phyloP scores from a whole-genome alignment of 1,140 invertebrate genomes.

The Lethocerus indicus region DNA sequence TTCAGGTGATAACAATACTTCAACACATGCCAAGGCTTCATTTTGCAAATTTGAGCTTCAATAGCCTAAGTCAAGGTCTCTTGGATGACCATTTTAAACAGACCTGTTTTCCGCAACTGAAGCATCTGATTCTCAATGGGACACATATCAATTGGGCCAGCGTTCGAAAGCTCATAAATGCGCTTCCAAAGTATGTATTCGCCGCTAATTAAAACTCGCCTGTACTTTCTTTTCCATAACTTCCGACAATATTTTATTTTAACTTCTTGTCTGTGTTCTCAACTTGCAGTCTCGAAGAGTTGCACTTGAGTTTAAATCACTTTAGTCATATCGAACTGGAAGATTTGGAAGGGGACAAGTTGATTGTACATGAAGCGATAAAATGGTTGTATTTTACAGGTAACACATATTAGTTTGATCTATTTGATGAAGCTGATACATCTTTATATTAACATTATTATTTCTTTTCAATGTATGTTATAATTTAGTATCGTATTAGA shows the following conservation, averaged over 20 bases:
- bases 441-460: neutral
- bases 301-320: slow-evolving; percentile 78
- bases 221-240: no score
- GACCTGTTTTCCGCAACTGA: slow-evolving; percentile 17
- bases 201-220: no score
- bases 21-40: slow-evolving; percentile 70
- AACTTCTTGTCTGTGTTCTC: neutral
- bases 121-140: slow-evolving; percentile 53
- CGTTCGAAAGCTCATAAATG: slow-evolving; percentile 55
- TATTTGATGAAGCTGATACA: no score
- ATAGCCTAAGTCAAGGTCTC: slow-evolving; percentile 42
- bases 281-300: slow-evolving; percentile 50
- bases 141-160: slow-evolving; percentile 69
- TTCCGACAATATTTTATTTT: no score
- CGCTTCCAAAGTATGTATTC: no score
- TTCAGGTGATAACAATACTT: slow-evolving; percentile 64
- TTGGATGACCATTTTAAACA: slow-evolving; percentile 10
- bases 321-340: slow-evolving; percentile 53
- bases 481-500: neutral
- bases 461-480: neutral
- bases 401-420: no score
- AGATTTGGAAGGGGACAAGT: slow-evolving; percentile 16
- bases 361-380: slow-evolving; percentile 15
- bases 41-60: slow-evolving; percentile 83
- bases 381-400: slow-evolving; percentile 67